Evolutionary conservation across 2,888 invertebrate genomes (phyloP), one percentile per base, ranked within the genome.

Genomic region (Eupsilia transversa): DNA sequence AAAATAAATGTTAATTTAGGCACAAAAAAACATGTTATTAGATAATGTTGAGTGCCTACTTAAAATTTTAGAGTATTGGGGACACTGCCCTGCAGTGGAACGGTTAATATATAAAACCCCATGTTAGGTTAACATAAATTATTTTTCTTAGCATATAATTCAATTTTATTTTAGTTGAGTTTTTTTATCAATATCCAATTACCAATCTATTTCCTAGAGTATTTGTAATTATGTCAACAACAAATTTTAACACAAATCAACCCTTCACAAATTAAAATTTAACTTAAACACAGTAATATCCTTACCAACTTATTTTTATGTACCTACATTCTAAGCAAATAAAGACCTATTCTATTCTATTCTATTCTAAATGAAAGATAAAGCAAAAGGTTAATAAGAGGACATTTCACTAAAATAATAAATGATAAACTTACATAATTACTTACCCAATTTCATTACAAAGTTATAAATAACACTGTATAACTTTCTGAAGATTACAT

Each of bases 381-480:
- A 35, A 23, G 20, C 23, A 0, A 46, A 20, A 76, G 35, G 30
- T 43, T 23, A 60, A 1, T 20, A 12, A 4, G 2, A 41, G 41
- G 10, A 43, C 35, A 64, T 43, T 59, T 59, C 20, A 59, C 30
- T 43, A 72, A 38, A 57, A 66, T 57, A 66, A 72, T 23, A 52
- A 76, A 78, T 38, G n/a, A 38, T 54, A 59, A 57, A 46, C 23
- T 65, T 60, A 60, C 14, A 27, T 59, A 72, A 72, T 20, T 46
- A 38, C 1, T 14, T 54, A 38, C 2, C 63, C 46, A 14, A 63
- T 30, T 76, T 59, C 12, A 43, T 17, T 10, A 38, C 3, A 33
- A 38, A 64, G n/a, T 38, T 72, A 41, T 35, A 43, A 65, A 61
- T 64, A 56, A 52, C 0, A 33, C 3, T 14, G n/a, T 41, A 27